Evolutionary conservation across 2,797 vertebrate species (phyloP), one percentile per base, ranked within the genome.

Genomic region (Sarcophilus harrisii): DNA sequence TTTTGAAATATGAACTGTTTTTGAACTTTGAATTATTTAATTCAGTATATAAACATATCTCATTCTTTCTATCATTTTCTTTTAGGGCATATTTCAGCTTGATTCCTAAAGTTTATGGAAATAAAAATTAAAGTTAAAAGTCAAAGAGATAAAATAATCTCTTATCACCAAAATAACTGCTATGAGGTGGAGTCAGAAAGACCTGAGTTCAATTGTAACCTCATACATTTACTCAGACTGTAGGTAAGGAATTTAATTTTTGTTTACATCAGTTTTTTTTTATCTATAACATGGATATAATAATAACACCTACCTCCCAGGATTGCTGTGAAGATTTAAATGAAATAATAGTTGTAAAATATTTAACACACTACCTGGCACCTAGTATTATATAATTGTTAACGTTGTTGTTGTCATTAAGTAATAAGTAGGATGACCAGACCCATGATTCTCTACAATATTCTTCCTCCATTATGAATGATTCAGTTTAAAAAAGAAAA

Each of bases 401-500:
- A 32, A 5, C 0, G 5, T 62, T 81, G 18, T 73, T n/a, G 30
- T n/a, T n/a, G 18, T 45, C n/a, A 21, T 73, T 73, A 81, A 24
- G n/a, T 45, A 93, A 52, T 58, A 57, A 81, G 29, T 0, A 45
- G 73, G 66, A 54, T 24, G 55, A 27, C 0, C 2, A 28, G 13
- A 90, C 54, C 58, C 8, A n/a, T 8, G 38, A 57, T 66, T 3
- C 73, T 91, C 32, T 14, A 29, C 1, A 11, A 24, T 73, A 21
- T 45, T 91, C 90, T 66, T 73, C 66, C 52, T 90, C 57, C 87
- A 45, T 90, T 30, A 66, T n/a, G 38, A 73, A n/a, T 59, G 55
- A 57, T 92, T 73, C 11, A 95, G 49, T 93, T 94, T 95, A 29
- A 90, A 32, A 52, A 92, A 54, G 54, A 55, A 38, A 27, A 60